phyloP scores from a whole-genome alignment of 1,140 invertebrate species.

The Pseudomyrmex dendroicus region DNA sequence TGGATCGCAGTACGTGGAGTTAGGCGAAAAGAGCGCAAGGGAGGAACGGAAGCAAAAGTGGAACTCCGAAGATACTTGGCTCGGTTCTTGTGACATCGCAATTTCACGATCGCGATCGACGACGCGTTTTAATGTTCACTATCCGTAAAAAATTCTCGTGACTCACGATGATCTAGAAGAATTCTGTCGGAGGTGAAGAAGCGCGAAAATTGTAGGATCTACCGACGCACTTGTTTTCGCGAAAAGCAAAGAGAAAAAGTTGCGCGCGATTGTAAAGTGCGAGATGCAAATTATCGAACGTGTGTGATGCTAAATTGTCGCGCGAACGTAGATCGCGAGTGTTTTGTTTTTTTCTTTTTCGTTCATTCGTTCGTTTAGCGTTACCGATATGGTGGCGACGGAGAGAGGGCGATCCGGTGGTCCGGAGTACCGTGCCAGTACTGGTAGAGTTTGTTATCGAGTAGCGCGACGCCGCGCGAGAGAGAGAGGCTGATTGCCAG shows the following conservation, averaged over 20 bases:
- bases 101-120: constrained; percentile 41
- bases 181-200: not conserved
- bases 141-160: constrained; percentile 12
- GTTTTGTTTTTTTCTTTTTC: not conserved
- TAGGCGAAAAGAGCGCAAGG: not conserved
- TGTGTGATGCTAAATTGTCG: constrained; percentile 3
- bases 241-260: not conserved
- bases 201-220: constrained; percentile 12
- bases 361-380: not conserved
- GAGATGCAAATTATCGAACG: not conserved
- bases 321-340: constrained; percentile 37
- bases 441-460: constrained; percentile 82
- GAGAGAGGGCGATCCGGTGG: constrained; percentile 76
- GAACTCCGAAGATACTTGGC: not conserved
- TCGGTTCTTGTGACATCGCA: not conserved
- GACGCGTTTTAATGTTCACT: not conserved
- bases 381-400: constrained; percentile 61
- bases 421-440: constrained; percentile 82
- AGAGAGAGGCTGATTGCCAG: constrained; percentile 62
- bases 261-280: constrained; percentile 5
- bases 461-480: constrained; percentile 74
- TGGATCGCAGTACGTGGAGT: not conserved
- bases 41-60: not conserved
- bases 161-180: not conserved
- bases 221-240: constrained; percentile 19